Evolutionary conservation across 2,888 invertebrate species (phyloP), one percentile per base, ranked within the genome.

Genomic region (Latrodectus elegans): DNA sequence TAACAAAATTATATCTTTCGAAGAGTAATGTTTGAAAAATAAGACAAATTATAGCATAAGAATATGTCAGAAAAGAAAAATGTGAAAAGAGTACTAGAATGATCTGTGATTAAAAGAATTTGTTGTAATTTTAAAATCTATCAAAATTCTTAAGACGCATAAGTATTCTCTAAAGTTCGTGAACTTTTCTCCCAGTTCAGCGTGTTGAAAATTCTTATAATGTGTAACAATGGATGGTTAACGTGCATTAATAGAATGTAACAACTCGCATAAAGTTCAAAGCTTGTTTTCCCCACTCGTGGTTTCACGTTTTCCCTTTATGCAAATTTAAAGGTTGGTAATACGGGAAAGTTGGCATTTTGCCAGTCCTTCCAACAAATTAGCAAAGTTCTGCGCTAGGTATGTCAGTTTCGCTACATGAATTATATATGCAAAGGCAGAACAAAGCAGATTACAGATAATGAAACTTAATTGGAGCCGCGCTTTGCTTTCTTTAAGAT

Each of bases 201-300:
- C 64, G 52, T 26, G 77, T 86, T 65, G 75, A 80, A 72, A 71
- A 53, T 74, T 52, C 79, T 77, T 86, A 79, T 70, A 76, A 84
- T 64, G 71, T 76, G 55, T 55, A 71, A 71, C 67, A 10, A 26
- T 67, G 77, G 72, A 81, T 74, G 73, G 76, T 51, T 51, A 72
- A 72, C 38, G 76, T 72, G 72, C 77, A 81, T 86, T 86, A 76
- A 81, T 86, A 71, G 81, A 60, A 17, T 60, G 6, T 26, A 81
- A 73, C 81, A 68, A 81, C 75, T 73, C 72, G 51, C 75, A 75
- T 74, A 80, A 51, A 68, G 73, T 78, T 65, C 49, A 49, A 74
- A n/a, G 14, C 77, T 81, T 52, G 75, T 86, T 86, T 86, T 86
- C 86, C 60, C 86, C 86, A 80, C 65, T 73, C 49, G 80, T 75